Evolutionary conservation across 2,113 vertebrate genomes (phyloP).

Genomic region (Athene cunicularia): DNA sequence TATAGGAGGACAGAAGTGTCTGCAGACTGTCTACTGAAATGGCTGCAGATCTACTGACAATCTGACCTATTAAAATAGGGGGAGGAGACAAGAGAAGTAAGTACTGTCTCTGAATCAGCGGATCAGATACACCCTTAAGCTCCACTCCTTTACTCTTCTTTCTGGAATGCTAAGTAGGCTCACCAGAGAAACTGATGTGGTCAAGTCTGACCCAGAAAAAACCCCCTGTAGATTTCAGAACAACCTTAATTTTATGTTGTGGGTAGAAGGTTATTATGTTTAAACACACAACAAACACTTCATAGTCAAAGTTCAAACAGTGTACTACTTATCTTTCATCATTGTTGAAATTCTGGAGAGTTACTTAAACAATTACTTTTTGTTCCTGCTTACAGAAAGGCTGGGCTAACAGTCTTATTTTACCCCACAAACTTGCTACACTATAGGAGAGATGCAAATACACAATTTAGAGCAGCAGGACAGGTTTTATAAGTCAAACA

Average conservation of each 20-base stretch:
- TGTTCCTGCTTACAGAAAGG: background rate
- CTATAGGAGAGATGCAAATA: background rate
- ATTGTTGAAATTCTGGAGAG: background rate
- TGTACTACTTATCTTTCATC: background rate
- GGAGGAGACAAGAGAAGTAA: background rate
- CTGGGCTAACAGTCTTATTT: background rate
- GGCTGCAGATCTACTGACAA: background rate
- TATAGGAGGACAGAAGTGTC: background rate
- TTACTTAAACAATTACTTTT: background rate
- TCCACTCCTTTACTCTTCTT: background rate
- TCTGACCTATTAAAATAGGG: background rate
- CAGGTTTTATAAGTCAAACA: accelerated
- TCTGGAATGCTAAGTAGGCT: background rate
- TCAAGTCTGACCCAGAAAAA: background rate
- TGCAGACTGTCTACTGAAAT: background rate
- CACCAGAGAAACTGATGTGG: background rate
- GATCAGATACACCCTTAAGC: background rate
- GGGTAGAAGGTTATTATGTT: background rate
- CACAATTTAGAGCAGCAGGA: background rate
- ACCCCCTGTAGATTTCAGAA: background rate
- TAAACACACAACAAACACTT: background rate
- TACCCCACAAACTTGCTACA: background rate
- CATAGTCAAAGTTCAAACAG: background rate
- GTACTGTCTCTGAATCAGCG: background rate
- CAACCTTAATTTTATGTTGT: background rate